Percentiles rank a stretch among this genome's conserved stretches.
Conservation (phyloP, 1,140 invertebrate genomes). For the Ridgeia piscesae region DNA sequence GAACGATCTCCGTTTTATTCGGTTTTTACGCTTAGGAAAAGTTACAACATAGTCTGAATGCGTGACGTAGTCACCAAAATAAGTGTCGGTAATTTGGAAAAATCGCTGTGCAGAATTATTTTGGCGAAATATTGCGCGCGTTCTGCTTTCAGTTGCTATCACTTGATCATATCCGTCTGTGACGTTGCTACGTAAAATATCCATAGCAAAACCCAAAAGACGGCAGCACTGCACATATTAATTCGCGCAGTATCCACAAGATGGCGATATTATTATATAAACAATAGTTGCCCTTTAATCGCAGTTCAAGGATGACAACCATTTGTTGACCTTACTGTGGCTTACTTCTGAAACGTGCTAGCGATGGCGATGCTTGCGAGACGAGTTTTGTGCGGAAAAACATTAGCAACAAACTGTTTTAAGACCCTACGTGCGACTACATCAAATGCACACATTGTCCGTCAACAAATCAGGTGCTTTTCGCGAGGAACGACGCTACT, state of each 20-base stretch:
- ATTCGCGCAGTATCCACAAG: neutral
- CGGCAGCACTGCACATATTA: neutral
- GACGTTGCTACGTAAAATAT: neutral
- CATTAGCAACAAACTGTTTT: neutral
- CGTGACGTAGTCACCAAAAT: neutral
- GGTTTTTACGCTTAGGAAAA: neutral
- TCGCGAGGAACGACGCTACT: neutral
- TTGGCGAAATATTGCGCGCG: neutral
- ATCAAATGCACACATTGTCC: neutral
- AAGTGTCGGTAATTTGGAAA: neutral
- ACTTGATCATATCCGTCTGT: neutral
- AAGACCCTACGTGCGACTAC: neutral
- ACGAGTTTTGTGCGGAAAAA: neutral
- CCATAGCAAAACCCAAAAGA: neutral
- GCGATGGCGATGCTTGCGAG: neutral
- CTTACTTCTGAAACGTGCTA: neutral
- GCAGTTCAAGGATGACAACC: neutral
- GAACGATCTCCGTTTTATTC: neutral
- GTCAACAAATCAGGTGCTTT: constrained; percentile 1
- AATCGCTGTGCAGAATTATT: neutral
- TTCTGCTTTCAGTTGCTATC: neutral
- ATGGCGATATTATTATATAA: neutral
- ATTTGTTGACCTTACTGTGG: neutral
- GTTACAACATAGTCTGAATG: neutral
- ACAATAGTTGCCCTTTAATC: neutral